Conservation (phyloP, 2,113 vertebrate species). For the Alethe castanea region DNA sequence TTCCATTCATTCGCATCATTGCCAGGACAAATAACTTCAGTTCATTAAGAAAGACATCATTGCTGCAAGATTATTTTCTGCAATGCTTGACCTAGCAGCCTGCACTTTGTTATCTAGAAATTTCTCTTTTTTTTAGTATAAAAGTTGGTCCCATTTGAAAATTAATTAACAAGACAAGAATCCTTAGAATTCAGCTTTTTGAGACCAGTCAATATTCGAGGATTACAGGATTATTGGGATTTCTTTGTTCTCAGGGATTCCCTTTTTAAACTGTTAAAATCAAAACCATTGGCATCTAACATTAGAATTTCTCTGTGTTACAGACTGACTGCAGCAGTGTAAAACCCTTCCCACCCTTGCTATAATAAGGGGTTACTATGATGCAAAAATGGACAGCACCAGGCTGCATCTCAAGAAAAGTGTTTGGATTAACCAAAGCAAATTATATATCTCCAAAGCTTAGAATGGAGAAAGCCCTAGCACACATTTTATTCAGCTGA, state of each 20-base stretch:
- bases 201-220: neutral
- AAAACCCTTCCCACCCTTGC: neutral
- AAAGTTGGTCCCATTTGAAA: neutral
- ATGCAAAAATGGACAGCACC: neutral
- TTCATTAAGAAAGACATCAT: neutral
- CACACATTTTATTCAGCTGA: neutral
- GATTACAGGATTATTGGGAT: neutral
- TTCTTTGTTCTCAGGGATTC: neutral
- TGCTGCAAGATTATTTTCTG: neutral
- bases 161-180: neutral
- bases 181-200: neutral
- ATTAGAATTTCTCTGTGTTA: neutral
- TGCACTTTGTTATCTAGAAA: neutral
- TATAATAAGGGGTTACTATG: neutral
- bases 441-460: neutral
- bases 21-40: neutral
- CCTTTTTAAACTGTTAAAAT: neutral
- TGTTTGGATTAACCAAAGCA: neutral
- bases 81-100: neutral
- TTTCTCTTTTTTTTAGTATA: neutral
- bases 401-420: neutral
- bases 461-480: neutral
- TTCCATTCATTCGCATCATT: neutral
- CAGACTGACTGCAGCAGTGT: neutral
- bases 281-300: neutral